Evolutionary conservation across 2,888 invertebrate species (phyloP).

Genomic region (Cryptops parisi): DNA sequence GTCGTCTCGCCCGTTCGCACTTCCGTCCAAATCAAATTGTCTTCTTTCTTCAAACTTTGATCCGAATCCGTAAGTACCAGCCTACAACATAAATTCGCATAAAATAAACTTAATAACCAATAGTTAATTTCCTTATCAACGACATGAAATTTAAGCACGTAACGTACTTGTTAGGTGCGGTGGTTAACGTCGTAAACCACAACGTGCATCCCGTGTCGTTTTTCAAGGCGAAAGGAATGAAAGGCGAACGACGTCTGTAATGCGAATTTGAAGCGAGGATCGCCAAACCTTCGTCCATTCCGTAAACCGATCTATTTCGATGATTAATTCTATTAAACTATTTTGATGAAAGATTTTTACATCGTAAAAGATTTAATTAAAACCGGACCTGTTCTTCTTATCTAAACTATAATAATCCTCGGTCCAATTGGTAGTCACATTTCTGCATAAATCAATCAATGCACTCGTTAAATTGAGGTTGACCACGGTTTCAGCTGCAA

Average conservation of each 20-base stretch:
- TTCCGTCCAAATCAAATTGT: slow-evolving; percentile 45
- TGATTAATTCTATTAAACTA: too few species aligned
- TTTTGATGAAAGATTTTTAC: too few species aligned
- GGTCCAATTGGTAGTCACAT: slow-evolving; percentile 74
- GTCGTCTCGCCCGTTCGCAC: slow-evolving; percentile 60
- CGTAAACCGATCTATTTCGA: too few species aligned
- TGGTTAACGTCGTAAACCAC: slow-evolving; percentile 67
- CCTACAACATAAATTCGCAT: neutral
- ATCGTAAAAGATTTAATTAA: too few species aligned
- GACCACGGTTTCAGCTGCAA: slow-evolving; percentile 49
- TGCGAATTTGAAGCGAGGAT: neutral
- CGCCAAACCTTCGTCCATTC: neutral
- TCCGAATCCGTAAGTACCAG: slow-evolving; percentile 24
- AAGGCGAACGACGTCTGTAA: slow-evolving; percentile 50
- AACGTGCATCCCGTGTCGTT: slow-evolving; percentile 81
- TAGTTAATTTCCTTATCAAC: neutral
- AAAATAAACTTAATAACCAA: neutral
- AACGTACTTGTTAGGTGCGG: slow-evolving; percentile 28
- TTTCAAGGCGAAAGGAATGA: slow-evolving; percentile 83
- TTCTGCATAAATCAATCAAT: slow-evolving; percentile 62
- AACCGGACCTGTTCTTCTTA: slow-evolving; percentile 1
- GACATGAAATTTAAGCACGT: neutral
- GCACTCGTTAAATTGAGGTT: slow-evolving; percentile 81
- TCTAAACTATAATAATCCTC: slow-evolving; percentile 33
- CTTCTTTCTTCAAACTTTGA: too few species aligned